Evolutionary conservation across 2,113 vertebrate genomes (phyloP).

Genomic region (Labeo rohita): DNA sequence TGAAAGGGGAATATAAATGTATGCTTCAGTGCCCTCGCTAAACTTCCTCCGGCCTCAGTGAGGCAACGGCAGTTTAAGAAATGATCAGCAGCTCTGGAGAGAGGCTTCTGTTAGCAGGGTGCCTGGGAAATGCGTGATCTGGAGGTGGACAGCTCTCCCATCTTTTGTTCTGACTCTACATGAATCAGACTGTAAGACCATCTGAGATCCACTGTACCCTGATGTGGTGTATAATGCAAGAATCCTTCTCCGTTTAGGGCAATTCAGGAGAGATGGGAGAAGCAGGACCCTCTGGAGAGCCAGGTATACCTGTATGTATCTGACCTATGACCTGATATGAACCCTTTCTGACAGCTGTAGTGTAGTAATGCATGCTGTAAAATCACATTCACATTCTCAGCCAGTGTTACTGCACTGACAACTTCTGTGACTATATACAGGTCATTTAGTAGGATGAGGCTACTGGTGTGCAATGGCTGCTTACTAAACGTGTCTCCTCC

Average conservation of each 20-base stretch:
- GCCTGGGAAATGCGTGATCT: too few relatives aligned
- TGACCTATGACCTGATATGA: slow-evolving; percentile 55
- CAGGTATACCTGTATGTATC: slow-evolving; percentile 94
- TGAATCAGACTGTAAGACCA: neutral
- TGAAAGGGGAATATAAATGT: too few relatives aligned
- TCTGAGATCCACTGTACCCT: too few relatives aligned
- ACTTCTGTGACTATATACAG: neutral
- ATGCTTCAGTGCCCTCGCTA: too few relatives aligned
- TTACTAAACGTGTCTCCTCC: slow-evolving; percentile 27
- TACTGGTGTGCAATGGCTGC: neutral
- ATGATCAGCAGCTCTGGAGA: too few relatives aligned
- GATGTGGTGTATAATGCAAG: neutral
- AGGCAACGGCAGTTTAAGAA: too few relatives aligned
- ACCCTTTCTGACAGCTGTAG: neutral
- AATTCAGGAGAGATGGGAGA: slow-evolving; percentile 84
- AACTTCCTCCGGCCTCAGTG: too few relatives aligned
- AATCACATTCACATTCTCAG: neutral
- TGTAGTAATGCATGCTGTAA: neutral
- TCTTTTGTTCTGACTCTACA: neutral
- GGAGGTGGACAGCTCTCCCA: too few relatives aligned
- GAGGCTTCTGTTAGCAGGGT: too few relatives aligned
- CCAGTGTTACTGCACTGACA: neutral
- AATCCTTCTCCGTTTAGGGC: slow-evolving; percentile 74
- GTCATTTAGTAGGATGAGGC: neutral
- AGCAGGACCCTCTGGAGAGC: slow-evolving; percentile 92